Percentiles rank a stretch among this genome's conserved stretches.
phyloP scores from a whole-genome alignment of 2,888 invertebrate genomes.

The Catotricha subobsoleta region DNA sequence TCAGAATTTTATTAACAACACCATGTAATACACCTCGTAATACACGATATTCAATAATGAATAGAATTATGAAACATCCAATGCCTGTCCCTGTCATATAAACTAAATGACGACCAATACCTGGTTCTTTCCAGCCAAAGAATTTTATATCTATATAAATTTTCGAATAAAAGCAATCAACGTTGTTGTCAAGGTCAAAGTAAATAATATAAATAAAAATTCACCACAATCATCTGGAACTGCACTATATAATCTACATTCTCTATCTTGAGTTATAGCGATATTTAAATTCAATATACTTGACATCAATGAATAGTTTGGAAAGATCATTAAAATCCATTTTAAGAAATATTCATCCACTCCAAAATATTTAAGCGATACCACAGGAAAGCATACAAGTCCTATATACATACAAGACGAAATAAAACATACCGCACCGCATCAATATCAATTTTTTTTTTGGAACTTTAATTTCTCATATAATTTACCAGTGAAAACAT shows the following conservation, averaged over 20 bases:
- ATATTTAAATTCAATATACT: slow-evolving; percentile 27
- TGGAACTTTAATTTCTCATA: slow-evolving; percentile 12
- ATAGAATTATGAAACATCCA: slow-evolving; percentile 37
- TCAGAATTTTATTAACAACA: slow-evolving; percentile 14
- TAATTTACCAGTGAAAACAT: slow-evolving; percentile 42
- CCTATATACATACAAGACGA: slow-evolving; percentile 42
- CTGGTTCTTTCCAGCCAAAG: slow-evolving; percentile 44
- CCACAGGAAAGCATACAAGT: slow-evolving; percentile 33
- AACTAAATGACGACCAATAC: slow-evolving; percentile 44
- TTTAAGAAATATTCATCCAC: slow-evolving; percentile 42
- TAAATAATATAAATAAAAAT: no score
- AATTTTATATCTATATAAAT: slow-evolving; percentile 18
- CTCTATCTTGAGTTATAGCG: slow-evolving; percentile 10
- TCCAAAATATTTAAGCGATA: no score
- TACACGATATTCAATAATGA: slow-evolving; percentile 41
- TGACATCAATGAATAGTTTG: slow-evolving; percentile 44
- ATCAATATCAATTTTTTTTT: no score
- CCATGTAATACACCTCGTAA: slow-evolving; percentile 18
- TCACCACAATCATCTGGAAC: no score
- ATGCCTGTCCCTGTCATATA: slow-evolving; percentile 36
- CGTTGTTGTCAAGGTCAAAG: background rate
- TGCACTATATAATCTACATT: background rate
- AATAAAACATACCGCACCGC: no score
- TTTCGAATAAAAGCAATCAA: background rate
- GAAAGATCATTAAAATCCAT: slow-evolving; percentile 48